phyloP scores from a whole-genome alignment of 2,797 vertebrate species.

The Gambelia wislizenii region DNA sequence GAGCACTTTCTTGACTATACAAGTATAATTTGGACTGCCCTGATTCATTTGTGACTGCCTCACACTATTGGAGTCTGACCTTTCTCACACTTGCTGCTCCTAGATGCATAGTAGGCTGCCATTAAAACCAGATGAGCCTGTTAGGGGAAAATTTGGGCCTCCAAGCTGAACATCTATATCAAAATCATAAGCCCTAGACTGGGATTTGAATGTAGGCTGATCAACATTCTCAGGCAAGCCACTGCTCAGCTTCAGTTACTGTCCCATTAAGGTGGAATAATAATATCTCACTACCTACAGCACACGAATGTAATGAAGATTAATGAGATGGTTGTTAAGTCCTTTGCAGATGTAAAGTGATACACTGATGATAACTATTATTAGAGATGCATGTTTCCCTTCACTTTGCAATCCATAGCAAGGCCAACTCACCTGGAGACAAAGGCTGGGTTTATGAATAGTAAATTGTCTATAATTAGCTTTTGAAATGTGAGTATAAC shows the following conservation, averaged over 20 bases:
- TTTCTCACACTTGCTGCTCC: too few relatives aligned
- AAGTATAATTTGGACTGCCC: too few relatives aligned
- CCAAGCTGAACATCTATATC: background rate
- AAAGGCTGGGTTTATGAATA: constrained; percentile 39
- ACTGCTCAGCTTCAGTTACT: background rate
- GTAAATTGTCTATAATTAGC: constrained; percentile 58
- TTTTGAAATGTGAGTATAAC: constrained; percentile 57
- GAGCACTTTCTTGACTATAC: too few relatives aligned
- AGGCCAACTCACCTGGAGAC: constrained; percentile 53
- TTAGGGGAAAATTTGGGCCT: background rate
- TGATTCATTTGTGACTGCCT: too few relatives aligned
- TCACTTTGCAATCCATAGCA: background rate
- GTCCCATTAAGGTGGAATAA: constrained; percentile 24
- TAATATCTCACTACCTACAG: constrained; percentile 18
- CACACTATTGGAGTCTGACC: too few relatives aligned
- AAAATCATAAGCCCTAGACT: background rate
- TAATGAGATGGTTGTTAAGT: constrained; percentile 42
- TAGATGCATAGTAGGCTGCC: too few relatives aligned
- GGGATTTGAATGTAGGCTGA: constrained; percentile 1
- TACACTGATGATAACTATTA: constrained; percentile 44
- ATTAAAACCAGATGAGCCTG: background rate
- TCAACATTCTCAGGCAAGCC: background rate
- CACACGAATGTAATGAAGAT: constrained; percentile 42
- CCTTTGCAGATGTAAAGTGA: constrained; percentile 27
- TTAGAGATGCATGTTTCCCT: constrained; percentile 40